Evolutionary conservation across 1,140 invertebrate species (phyloP).

Genomic region (Pogonus chalceus): DNA sequence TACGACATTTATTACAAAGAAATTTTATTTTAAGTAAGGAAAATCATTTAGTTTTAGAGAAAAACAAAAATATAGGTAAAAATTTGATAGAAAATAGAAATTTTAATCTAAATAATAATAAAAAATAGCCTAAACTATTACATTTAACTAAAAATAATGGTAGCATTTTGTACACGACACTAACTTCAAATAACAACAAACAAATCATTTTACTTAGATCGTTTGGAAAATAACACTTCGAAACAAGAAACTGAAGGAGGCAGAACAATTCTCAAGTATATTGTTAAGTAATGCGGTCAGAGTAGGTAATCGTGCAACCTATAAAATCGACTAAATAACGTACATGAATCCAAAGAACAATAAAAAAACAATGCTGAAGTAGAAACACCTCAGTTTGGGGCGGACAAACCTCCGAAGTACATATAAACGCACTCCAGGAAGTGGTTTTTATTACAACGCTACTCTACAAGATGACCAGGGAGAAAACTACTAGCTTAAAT

Average conservation of each 20-base stretch:
- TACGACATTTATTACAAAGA: too few relatives aligned
- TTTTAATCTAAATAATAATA: too few relatives aligned
- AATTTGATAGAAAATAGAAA: too few relatives aligned
- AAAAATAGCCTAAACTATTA: too few relatives aligned
- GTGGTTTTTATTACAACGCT: not conserved
- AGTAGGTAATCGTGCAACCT: not conserved
- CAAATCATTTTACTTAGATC: too few relatives aligned
- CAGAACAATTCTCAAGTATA: not conserved
- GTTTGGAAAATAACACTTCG: too few relatives aligned
- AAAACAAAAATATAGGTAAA: too few relatives aligned
- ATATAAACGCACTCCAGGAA: not conserved
- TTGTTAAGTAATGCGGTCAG: not conserved
- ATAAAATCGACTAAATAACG: not conserved
- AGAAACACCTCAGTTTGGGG: not conserved
- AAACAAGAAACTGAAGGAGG: not conserved
- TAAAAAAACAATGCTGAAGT: conserved; percentile 1
- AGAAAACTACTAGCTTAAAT: not conserved
- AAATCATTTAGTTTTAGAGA: too few relatives aligned
- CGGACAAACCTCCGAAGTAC: not conserved
- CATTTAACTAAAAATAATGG: too few relatives aligned
- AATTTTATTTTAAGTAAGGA: too few relatives aligned
- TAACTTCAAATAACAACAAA: too few relatives aligned
- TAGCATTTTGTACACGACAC: too few relatives aligned
- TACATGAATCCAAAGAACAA: not conserved
- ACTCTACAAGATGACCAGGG: not conserved